Percentiles rank a stretch among this genome's conserved stretches.
phyloP scores from a whole-genome alignment of 1,140 invertebrate genomes.

The Zaprionus inermis region DNA sequence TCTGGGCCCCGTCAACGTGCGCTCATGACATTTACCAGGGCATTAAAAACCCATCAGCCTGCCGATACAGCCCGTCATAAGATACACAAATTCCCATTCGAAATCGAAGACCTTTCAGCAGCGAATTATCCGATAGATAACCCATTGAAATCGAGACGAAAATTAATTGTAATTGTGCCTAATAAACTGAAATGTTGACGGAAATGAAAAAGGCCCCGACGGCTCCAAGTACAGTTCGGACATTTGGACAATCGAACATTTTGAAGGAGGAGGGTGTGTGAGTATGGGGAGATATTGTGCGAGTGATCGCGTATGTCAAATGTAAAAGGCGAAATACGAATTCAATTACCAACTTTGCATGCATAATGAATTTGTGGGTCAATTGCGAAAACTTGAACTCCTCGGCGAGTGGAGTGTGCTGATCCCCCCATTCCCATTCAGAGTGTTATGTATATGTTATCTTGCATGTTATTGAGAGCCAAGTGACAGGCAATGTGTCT shows the following conservation, averaged over 20 bases:
- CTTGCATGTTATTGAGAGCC: slow-evolving; percentile 37
- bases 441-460: slow-evolving; percentile 39
- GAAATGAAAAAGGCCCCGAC: slow-evolving; percentile 52
- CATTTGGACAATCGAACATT: background rate
- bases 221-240: slow-evolving; percentile 5
- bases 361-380: slow-evolving; percentile 82
- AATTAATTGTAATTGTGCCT: slow-evolving; percentile 77
- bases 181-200: slow-evolving; percentile 78
- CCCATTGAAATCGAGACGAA: slow-evolving; percentile 61
- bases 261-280: background rate
- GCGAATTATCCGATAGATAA: slow-evolving; percentile 23
- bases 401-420: slow-evolving; percentile 46
- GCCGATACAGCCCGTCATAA: background rate
- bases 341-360: slow-evolving; percentile 70
- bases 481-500: slow-evolving; percentile 30
- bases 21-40: slow-evolving; percentile 70
- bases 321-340: slow-evolving; percentile 65
- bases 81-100: slow-evolving; percentile 52
- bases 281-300: slow-evolving; percentile 20
- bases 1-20: slow-evolving; percentile 58
- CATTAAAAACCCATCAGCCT: slow-evolving; percentile 69
- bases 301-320: slow-evolving; percentile 58
- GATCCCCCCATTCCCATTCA: slow-evolving; percentile 25
- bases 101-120: slow-evolving; percentile 62
- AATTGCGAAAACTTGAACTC: slow-evolving; percentile 83